These are phyloP conservation scores for Cynaeus angustus DNA, from an alignment of 2,888 invertebrate species.

Conservation along the genomic window DNA sequence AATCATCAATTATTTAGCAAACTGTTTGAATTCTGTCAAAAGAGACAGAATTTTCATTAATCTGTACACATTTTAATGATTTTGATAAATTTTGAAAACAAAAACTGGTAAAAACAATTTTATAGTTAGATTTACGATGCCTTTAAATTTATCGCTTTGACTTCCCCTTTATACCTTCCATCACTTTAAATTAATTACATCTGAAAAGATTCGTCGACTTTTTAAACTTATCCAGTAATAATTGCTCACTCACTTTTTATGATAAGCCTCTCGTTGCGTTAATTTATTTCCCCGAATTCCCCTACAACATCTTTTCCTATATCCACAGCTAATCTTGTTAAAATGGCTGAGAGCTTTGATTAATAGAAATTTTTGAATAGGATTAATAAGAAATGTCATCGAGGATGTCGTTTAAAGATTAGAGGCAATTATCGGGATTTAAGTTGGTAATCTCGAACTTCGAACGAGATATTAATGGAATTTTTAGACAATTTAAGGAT, in stretches of 20 bases:
- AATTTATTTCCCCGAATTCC: conserved; percentile 25
- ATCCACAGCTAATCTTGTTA: conserved; percentile 31
- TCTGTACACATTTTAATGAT: too few species aligned
- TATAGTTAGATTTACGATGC: conserved; percentile 17
- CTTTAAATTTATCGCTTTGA: conserved; percentile 18
- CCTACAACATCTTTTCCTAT: conserved; percentile 28
- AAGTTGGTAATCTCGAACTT: conserved; percentile 11
- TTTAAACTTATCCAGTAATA: conserved; percentile 38
- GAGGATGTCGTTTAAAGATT: conserved; percentile 15
- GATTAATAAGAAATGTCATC: conserved; percentile 34
- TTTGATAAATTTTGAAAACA: too few species aligned
- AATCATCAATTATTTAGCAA: too few species aligned
- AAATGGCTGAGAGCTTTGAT: conserved; percentile 17
- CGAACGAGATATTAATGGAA: conserved; percentile 21
- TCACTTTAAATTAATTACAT: conserved; percentile 31
- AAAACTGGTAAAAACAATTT: conserved; percentile 11
- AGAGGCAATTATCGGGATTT: conserved; percentile 32
- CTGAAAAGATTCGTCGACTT: conserved; percentile 29
- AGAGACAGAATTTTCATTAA: too few species aligned
- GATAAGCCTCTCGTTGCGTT: conserved; percentile 29
- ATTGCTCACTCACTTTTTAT: conserved; percentile 32
- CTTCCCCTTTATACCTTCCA: conserved; percentile 30
- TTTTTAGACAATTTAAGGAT: conserved; percentile 24
- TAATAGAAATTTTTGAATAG: conserved; percentile 35
- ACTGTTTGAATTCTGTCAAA: too few species aligned